Percentiles rank a stretch among this genome's conserved stretches.
Conservation (phyloP, 2,113 vertebrate species). For the Anthoscopus minutus region DNA sequence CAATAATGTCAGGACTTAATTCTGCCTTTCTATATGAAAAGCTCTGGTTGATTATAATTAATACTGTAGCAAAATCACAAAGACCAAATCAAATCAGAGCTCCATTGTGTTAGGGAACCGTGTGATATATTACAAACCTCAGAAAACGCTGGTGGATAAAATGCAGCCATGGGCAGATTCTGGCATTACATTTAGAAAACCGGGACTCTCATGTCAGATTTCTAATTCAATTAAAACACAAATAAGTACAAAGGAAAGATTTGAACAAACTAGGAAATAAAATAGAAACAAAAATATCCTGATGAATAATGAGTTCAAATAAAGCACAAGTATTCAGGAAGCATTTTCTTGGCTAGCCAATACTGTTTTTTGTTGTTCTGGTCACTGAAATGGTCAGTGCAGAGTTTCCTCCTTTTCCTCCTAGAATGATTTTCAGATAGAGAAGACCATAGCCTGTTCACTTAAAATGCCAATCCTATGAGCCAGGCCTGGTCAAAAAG, state of each 20-base stretch:
- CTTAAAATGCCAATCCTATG: background rate
- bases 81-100: constrained; percentile 1
- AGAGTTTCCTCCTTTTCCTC: background rate
- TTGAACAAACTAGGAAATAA: background rate
- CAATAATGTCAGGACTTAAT: background rate
- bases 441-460: background rate
- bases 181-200: background rate
- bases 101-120: background rate
- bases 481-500: accelerated
- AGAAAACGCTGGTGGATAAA: background rate
- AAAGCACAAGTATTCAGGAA: background rate
- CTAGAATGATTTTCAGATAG: background rate
- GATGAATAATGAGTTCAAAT: background rate
- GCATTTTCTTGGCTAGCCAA: background rate
- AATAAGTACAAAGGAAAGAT: background rate
- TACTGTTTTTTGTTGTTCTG: background rate
- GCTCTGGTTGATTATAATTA: constrained; percentile 8
- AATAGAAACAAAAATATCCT: background rate
- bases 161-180: background rate
- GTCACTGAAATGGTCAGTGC: background rate
- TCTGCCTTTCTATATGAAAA: background rate
- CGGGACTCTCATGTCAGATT: background rate
- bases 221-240: background rate
- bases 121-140: background rate
- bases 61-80: background rate